Base-by-base conservation (phyloP, 2,888 invertebrate species). In the Marronus borbonicus region DNA sequence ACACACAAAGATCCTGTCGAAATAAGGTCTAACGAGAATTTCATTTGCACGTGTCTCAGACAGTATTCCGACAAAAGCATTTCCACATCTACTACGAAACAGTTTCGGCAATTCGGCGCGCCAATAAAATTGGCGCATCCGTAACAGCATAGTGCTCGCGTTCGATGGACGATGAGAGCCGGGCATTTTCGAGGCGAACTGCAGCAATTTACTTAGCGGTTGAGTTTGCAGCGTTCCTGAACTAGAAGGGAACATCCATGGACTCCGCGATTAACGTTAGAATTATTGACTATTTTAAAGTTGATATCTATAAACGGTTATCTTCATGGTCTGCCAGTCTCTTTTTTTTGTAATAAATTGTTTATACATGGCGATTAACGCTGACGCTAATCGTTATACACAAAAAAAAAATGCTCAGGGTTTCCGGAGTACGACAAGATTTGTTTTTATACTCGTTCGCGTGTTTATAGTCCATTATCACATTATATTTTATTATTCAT, bases 81-180 rank as follows among this genome's bases (percentile, higher is more conserved):
- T 14, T 7, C 36, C 52, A 52, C 17, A 24, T 50, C 24, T 52
- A 24, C 17, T 52, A 12, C 12, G 12, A 28, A 12, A 50, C 7
- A 10, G 28, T 69, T 50, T 50, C 69, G 1, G 52, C 69, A 12
- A 2, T 52, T 69, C 8, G 36, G n/a, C 36, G 14, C 36, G 55
- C 58, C 70, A 70, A 58, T 20, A 70, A 39, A 36, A n/a, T 10
- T 20, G 50, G 17, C 20, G 58, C 55, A 70, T 58, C 58, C 17
- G 36, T 58, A 55, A 5, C 36, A 58, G 55, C 58, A 17, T 14
- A 31, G 39, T 14, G 8, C n/a, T 58, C 55, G 58, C 17, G 12
- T 36, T 70, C 36, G 36, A 70, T 70, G 70, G 58, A 36, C n/a
- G 55, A 20, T 58, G 36, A 70, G 20, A n/a, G 36, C n/a, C 36